Percentiles rank a stretch among this genome's conserved stretches.
These are phyloP conservation scores for Pollicipes pollicipes DNA, from an alignment of 1,140 invertebrate genomes.

Conservation along the genomic window DNA sequence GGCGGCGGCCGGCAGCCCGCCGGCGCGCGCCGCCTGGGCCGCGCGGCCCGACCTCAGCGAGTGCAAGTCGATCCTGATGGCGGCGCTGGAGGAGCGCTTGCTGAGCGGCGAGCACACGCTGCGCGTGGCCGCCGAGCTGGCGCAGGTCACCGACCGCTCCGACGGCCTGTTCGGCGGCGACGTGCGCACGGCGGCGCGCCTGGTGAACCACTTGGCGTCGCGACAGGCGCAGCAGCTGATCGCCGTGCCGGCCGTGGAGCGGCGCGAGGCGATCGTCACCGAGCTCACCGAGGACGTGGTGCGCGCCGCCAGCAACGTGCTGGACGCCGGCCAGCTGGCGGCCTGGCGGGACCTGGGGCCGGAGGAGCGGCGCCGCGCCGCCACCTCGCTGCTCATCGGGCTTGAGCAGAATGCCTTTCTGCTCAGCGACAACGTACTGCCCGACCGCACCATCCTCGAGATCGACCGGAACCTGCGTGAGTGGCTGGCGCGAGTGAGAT, in stretches of 20 bases:
- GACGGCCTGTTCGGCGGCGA: slow-evolving; percentile 79
- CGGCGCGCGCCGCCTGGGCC: slow-evolving; percentile 42
- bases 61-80: slow-evolving; percentile 75
- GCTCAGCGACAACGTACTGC: slow-evolving; percentile 60
- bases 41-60: slow-evolving; percentile 67
- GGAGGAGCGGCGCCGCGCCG: slow-evolving; percentile 45
- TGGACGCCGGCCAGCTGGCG: slow-evolving; percentile 61
- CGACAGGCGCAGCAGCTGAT: slow-evolving; percentile 41
- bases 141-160: slow-evolving; percentile 51
- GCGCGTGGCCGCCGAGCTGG: slow-evolving; percentile 25
- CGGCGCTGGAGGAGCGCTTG: slow-evolving; percentile 58
- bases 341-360: slow-evolving; percentile 63
- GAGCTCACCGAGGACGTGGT: slow-evolving; percentile 69
- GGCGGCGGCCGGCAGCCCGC: slow-evolving; percentile 41
- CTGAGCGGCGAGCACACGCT: slow-evolving; percentile 46
- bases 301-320: slow-evolving; percentile 72
- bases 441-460: slow-evolving; percentile 59
- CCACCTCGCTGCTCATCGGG: slow-evolving; percentile 62
- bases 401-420: slow-evolving; percentile 82
- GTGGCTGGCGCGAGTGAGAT: too few relatives aligned
- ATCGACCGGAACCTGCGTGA: slow-evolving; percentile 54
- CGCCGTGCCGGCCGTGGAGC: slow-evolving; percentile 53
- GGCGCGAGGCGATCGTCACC: slow-evolving; percentile 63
- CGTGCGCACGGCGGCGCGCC: slow-evolving; percentile 71
- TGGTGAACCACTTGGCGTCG: slow-evolving; percentile 68